Evolutionary conservation across 2,113 vertebrate species (phyloP).

Genomic region (Macquaria ambigua): DNA sequence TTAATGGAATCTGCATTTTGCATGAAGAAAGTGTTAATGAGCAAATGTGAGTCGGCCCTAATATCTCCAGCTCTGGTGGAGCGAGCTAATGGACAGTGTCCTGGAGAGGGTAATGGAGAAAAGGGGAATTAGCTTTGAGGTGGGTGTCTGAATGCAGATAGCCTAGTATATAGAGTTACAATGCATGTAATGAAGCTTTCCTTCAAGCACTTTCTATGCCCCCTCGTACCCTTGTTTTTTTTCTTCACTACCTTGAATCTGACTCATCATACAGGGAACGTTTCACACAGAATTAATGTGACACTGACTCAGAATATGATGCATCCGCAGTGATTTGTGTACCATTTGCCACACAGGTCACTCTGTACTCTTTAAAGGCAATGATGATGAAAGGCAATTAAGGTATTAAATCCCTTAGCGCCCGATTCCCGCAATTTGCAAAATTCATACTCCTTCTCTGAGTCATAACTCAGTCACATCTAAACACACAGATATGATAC

Average conservation of each 20-base stretch:
- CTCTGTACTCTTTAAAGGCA: background rate
- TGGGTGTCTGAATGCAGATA: constrained; percentile 52
- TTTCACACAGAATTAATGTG: constrained; percentile 51
- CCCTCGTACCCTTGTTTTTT: constrained; percentile 14
- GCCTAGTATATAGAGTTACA: constrained; percentile 40
- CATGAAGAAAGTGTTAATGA: constrained; percentile 69
- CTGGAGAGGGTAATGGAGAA: constrained; percentile 38
- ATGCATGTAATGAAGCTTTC: constrained; percentile 64
- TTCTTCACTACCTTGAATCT: constrained; percentile 44
- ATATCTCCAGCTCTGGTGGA: constrained; percentile 51
- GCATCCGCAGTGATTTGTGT: constrained; percentile 31
- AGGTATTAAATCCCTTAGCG: background rate
- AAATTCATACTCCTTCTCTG: background rate
- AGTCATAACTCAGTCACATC: background rate
- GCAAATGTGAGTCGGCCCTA: constrained; percentile 43
- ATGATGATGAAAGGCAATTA: constrained; percentile 38
- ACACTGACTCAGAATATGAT: constrained; percentile 49
- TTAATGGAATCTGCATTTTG: constrained; percentile 71
- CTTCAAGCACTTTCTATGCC: constrained; percentile 14
- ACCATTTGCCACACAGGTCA: constrained; percentile 30
- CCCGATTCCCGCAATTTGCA: background rate
- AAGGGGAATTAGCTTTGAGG: constrained; percentile 45
- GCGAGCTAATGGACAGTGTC: constrained; percentile 66
- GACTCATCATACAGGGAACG: constrained; percentile 51
- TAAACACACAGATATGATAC: background rate